Evolutionary conservation across 1,140 invertebrate species (phyloP).

Genomic region (Drosophila parvula): DNA sequence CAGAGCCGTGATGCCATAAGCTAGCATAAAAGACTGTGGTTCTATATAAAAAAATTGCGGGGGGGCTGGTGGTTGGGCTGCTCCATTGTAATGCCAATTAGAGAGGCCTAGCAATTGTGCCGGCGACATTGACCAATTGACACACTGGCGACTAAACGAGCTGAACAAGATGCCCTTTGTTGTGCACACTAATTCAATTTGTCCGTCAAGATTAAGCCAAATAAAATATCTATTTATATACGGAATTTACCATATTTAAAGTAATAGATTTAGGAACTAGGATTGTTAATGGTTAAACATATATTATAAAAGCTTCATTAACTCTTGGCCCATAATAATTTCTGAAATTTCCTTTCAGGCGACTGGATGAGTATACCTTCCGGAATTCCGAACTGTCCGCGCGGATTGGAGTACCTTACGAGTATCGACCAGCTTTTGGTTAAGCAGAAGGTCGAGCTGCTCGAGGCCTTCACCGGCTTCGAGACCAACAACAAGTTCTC

Average conservation of each 20-base stretch:
- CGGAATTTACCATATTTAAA: background rate
- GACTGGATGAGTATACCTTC: constrained; percentile 92
- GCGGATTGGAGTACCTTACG: constrained; percentile 96
- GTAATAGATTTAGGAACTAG: background rate
- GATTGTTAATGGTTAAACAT: background rate
- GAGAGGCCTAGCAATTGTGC: constrained; percentile 51
- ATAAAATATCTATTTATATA: background rate
- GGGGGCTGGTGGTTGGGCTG: constrained; percentile 11
- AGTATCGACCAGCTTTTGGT: constrained; percentile 94
- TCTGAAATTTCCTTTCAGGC: constrained; percentile 84
- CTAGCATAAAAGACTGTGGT: constrained; percentile 43
- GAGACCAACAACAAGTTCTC: constrained; percentile 96
- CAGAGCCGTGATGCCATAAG: constrained; percentile 30
- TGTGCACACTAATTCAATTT: constrained; percentile 44
- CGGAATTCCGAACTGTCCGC: constrained; percentile 91
- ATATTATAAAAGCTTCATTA: no score
- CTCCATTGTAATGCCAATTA: constrained; percentile 64
- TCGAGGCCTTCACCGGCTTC: constrained; percentile 94
- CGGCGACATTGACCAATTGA: constrained; percentile 78
- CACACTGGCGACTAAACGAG: constrained; percentile 53
- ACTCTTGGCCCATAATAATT: no score
- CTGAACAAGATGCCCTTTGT: constrained; percentile 50
- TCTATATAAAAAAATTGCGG: background rate
- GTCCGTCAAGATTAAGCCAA: constrained; percentile 8
- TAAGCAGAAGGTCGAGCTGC: constrained; percentile 93